Conservation (phyloP, 2,888 invertebrate genomes). For the Apocheima hispidaria region DNA sequence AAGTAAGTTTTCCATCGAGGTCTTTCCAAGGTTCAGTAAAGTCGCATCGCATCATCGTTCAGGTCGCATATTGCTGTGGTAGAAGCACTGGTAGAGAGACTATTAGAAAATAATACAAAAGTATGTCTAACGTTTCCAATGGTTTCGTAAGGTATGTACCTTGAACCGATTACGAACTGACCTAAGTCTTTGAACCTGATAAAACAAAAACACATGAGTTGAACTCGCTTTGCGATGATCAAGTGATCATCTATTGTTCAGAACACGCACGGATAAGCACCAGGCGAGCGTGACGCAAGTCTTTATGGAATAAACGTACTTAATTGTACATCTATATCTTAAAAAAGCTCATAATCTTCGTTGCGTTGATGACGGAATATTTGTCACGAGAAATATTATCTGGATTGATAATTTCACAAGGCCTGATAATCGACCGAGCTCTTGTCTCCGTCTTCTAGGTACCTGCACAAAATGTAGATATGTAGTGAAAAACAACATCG, state of each 20-base stretch:
- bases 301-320: constrained; percentile 8
- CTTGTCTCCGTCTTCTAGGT: neutral
- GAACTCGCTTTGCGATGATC: constrained; percentile 35
- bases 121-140: too few species aligned
- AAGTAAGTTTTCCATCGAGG: too few species aligned
- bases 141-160: constrained; percentile 40
- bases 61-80: too few species aligned
- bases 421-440: neutral
- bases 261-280: constrained; percentile 39
- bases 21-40: too few species aligned
- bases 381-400: neutral
- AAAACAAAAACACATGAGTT: constrained; percentile 57
- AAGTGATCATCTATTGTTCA: constrained; percentile 41
- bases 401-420: neutral
- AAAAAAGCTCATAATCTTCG: neutral
- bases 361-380: neutral
- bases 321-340: too few species aligned
- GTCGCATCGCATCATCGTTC: too few species aligned
- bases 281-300: constrained; percentile 27
- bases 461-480: neutral
- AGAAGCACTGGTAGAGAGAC: too few species aligned
- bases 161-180: constrained; percentile 69
- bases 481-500: neutral
- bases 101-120: neutral
- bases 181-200: constrained; percentile 59